Base-by-base conservation (phyloP, 1,140 invertebrate species). In the Cotesia glomerata region DNA sequence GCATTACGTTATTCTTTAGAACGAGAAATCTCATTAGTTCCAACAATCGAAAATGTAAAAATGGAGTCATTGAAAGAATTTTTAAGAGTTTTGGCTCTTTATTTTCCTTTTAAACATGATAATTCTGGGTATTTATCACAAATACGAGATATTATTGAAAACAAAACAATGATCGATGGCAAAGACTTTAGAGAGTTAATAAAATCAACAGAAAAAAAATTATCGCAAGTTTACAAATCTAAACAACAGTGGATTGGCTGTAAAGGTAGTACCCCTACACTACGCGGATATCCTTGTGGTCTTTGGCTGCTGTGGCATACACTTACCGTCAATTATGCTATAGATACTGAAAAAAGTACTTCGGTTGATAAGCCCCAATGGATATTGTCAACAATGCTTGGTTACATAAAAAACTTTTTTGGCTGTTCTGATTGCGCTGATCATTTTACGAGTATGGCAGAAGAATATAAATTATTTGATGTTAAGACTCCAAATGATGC, bases 241-340 rank as follows among this genome's bases (percentile, higher is more conserved):
- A 82, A 89, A 11, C 83, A 91, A 76, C 87, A 89, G 34, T 99
- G 95, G 93, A 88, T 94, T 62, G 93, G 92, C 9, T 99, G 98
- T 83, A 88, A 89, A 78, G 95, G 96, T 5, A 96, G 94, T 80
- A 84, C 88, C 56, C 84, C 91, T 1, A 86, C 89, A 45, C 90
- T 88, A 62, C 90, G 98, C 61, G 96, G 97, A n/a, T 99, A 96
- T 83, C 95, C 97, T 0, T 99, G 98, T 88, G 93, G 95, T 0
- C 85, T 99, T 13, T 99, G 98, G 98, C 94, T 91, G 45, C 88
- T 98, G 71, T 99, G 99, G 84, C 98, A 99, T 82, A 95, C 93
- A 56, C 84, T 99, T 26, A 97, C 95, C 8, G 94, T 98, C 0
- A 93, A 93, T 81, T 92, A 93, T 61, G 90, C 91, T 0, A 85